Percentiles rank a stretch among this genome's conserved stretches.
Evolutionary conservation across 2,888 invertebrate species (phyloP).

Genomic region (Sclerodermus sp.): DNA sequence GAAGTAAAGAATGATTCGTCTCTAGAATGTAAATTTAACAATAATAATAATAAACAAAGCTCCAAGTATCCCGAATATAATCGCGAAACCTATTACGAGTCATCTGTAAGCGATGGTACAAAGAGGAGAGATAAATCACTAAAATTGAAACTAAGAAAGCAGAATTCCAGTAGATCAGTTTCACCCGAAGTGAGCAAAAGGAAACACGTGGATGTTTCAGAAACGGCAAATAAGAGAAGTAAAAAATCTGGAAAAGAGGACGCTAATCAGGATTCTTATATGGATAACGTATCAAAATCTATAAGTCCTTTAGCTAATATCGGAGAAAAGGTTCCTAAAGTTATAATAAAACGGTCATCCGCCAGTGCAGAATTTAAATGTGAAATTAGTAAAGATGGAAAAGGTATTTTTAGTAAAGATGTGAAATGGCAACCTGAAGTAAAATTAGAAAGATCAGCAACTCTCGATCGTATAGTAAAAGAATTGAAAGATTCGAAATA

Average conservation of each 20-base stretch:
- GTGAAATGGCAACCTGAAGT: conserved; percentile 52
- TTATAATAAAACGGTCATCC: conserved; percentile 52
- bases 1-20: conserved; percentile 3
- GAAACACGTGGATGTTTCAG: conserved; percentile 17
- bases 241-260: conserved; percentile 23
- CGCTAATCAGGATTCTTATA: not conserved
- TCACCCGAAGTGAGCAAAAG: conserved; percentile 12
- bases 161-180: not conserved
- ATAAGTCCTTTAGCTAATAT: not conserved
- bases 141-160: not conserved
- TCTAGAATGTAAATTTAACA: conserved; percentile 6
- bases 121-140: not conserved
- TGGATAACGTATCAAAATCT: too few species aligned
- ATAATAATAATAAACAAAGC: too few species aligned
- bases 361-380: conserved; percentile 53
- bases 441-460: conserved; percentile 44
- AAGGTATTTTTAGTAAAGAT: conserved; percentile 36
- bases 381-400: conserved; percentile 46
- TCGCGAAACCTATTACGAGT: not conserved
- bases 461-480: conserved; percentile 50
- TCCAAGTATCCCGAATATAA: too few species aligned
- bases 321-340: conserved; percentile 49
- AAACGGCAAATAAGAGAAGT: conserved; percentile 10
- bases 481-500: conserved; percentile 42
- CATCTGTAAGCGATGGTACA: not conserved